phyloP scores from a whole-genome alignment of 2,797 vertebrate genomes.

The Micrastur ruficollis region DNA sequence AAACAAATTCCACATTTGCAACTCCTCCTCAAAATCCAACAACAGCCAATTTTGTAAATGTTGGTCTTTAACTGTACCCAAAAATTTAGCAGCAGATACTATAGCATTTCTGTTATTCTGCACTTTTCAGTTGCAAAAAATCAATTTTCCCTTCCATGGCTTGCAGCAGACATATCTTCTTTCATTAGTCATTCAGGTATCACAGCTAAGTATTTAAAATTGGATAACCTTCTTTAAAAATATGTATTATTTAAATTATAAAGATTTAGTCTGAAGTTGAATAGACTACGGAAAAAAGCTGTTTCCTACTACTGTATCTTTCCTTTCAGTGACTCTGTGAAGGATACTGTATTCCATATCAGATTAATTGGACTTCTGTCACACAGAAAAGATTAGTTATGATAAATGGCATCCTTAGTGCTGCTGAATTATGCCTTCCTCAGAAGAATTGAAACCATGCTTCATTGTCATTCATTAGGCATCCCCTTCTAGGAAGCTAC shows the following conservation, averaged over 20 bases:
- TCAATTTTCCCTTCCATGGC: neutral
- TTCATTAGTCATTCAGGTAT: neutral
- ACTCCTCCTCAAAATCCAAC: neutral
- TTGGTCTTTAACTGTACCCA: neutral
- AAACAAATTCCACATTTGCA: neutral
- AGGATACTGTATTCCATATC: neutral
- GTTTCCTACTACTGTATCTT: conserved; percentile 20
- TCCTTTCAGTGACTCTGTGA: conserved; percentile 10
- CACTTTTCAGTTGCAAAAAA: neutral
- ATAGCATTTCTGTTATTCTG: neutral
- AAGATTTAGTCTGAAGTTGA: conserved; percentile 43
- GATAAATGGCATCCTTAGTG: conserved; percentile 47
- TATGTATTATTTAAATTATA: neutral
- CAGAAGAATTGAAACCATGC: conserved; percentile 23
- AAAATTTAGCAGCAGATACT: neutral
- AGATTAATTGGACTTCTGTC: conserved; percentile 54
- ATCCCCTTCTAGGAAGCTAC: neutral
- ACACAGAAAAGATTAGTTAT: conserved; percentile 22
- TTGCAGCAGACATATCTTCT: neutral
- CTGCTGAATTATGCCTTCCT: conserved; percentile 39
- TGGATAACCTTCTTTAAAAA: conserved; percentile 21
- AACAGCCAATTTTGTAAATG: neutral
- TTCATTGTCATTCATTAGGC: conserved; percentile 7
- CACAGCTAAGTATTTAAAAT: conserved; percentile 26
- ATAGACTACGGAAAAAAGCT: conserved; percentile 11